Conservation (phyloP, 2,888 invertebrate genomes). For the Eupeodes latifasciatus region DNA sequence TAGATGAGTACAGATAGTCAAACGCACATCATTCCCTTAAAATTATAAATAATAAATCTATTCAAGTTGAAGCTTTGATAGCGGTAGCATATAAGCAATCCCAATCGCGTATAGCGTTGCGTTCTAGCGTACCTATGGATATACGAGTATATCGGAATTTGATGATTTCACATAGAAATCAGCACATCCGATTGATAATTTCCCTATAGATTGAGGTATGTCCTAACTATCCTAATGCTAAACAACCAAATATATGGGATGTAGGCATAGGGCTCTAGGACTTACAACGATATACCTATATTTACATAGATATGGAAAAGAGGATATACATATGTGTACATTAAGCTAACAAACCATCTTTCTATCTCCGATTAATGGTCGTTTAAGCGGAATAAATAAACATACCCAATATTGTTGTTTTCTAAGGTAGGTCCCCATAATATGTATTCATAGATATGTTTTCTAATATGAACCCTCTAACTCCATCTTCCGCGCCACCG, state of each 20-base stretch:
- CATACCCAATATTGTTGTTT: constrained; percentile 35
- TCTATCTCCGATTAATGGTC: constrained; percentile 50
- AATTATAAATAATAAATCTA: constrained; percentile 69
- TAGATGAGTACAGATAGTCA: background rate
- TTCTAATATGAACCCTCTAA: constrained; percentile 36
- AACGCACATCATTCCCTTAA: background rate
- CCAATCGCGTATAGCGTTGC: constrained; percentile 49
- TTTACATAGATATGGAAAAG: background rate
- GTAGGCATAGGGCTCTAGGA: background rate
- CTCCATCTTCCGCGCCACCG: background rate
- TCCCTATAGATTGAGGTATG: constrained; percentile 27
- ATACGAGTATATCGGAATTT: constrained; percentile 57
- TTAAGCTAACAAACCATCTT: constrained; percentile 38
- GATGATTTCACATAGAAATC: constrained; percentile 69
- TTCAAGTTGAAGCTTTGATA: constrained; percentile 72
- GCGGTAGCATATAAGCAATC: constrained; percentile 51
- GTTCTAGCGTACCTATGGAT: background rate
- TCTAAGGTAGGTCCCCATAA: background rate
- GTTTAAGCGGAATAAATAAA: constrained; percentile 72
- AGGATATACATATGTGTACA: background rate
- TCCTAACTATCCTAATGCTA: background rate
- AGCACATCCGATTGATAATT: constrained; percentile 58
- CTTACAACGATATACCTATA: too few species aligned
- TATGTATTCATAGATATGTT: background rate
- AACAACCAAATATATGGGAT: background rate